Conservation (phyloP, 2,113 vertebrate genomes). For the Pachyramphus minor region DNA sequence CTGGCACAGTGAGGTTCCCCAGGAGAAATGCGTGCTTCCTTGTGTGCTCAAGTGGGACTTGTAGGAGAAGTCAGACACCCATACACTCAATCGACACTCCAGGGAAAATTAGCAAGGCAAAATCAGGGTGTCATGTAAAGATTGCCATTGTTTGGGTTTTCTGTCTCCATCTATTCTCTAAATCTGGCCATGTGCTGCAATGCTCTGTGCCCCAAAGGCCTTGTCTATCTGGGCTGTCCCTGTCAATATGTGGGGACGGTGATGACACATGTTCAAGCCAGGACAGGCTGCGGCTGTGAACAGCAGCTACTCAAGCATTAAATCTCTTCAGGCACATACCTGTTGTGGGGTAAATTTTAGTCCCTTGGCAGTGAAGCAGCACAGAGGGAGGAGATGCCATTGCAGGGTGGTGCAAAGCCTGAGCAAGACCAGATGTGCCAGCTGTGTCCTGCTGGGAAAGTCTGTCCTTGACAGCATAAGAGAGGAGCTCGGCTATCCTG, state of each 20-base stretch:
- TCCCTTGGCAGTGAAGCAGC: not conserved
- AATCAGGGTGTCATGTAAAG: not conserved
- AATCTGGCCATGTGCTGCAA: not conserved
- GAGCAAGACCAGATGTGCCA: not conserved
- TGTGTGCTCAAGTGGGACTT: too few relatives aligned
- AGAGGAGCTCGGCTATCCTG: fast-evolving
- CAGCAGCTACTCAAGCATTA: not conserved
- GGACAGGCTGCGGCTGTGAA: not conserved
- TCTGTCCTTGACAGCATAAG: not conserved
- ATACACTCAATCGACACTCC: not conserved
- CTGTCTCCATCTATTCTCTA: not conserved
- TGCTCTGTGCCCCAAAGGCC: not conserved
- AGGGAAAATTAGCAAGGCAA: not conserved
- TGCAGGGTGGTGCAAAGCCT: not conserved
- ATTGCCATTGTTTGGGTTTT: not conserved
- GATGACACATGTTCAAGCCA: not conserved
- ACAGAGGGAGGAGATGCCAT: not conserved
- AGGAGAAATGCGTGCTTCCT: fast-evolving
- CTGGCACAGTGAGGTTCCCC: fast-evolving
- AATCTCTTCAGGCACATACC: not conserved
- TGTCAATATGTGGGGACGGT: not conserved
- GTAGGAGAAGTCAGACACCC: fast-evolving
- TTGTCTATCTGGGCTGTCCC: not conserved
- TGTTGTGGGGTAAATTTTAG: not conserved
- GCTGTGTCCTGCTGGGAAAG: not conserved